Evolutionary conservation across 1,140 invertebrate species (phyloP), one percentile per base, ranked within the genome.

Genomic region (Drosophila grimshawi): DNA sequence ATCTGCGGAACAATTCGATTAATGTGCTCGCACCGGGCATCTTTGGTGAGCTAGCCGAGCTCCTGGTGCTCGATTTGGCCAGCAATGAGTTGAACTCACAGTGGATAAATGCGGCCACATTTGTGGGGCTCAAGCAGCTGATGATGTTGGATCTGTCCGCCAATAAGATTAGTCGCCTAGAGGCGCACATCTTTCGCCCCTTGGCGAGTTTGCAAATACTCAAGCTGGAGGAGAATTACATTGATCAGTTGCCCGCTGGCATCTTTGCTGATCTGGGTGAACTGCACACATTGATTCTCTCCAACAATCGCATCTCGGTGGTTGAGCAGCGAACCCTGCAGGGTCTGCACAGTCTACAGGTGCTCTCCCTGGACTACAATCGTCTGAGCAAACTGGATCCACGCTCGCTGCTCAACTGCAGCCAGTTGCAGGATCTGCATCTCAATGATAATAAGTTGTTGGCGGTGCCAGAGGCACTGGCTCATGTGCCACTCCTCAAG

Each of bases 101-200:
- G 86, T 98, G 96, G 97, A 96, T 97, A 41, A 97, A 97, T 89
- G 95, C 95, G 1, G 97, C 96, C 4, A 98, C 97, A 3, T 98
- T 98, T 93, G 94, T 95, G 33, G 96, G 97, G 52, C 93, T 98
- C 4, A 95, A 96, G 67, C 94, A 96, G 49, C 94, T 98, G 4
- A 95, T 97, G 4, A 95, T 97, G 65, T 93, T 98, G 43, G 96
- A 98, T 92, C 93, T 98, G 7, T 97, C 97, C 3, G 94, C 94
- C 78, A 98, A 98, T 90, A 94, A 95, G 79, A 95, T 98, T 48
- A 94, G 94, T 5, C 95, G 96, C 91, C 93, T 98, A 59, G 96
- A 97, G 92, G 93, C 96, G 5, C 95, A 95, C 10, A 95, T 97
- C 41, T 98, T 98, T 72, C 93, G 96, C 70, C 96, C 97, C 73